Percentiles rank a stretch among this genome's conserved stretches.
Conservation (phyloP, 2,113 vertebrate species). For the Prinia subflava region DNA sequence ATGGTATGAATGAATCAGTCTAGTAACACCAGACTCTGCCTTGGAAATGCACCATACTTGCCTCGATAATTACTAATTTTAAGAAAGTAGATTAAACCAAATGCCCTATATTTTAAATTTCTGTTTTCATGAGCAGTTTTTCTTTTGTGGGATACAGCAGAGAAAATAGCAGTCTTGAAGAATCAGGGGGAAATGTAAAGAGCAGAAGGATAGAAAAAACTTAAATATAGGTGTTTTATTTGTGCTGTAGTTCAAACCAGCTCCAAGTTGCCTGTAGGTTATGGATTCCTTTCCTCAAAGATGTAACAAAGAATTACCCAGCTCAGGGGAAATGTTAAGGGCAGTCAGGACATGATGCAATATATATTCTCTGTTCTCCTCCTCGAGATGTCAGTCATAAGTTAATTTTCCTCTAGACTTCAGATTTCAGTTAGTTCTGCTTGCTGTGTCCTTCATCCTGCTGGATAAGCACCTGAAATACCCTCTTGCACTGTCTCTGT, state of each 20-base stretch:
- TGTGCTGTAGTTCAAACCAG: neutral
- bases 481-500: neutral
- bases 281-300: neutral
- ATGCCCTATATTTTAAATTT: neutral
- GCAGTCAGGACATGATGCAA: neutral
- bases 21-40: neutral
- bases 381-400: neutral
- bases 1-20: neutral
- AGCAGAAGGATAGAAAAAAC: neutral
- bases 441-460: constrained; percentile 32
- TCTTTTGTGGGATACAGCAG: neutral
- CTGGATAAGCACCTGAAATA: constrained; percentile 34
- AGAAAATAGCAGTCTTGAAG: constrained; percentile 2
- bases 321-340: neutral
- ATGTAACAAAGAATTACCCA: neutral
- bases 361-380: neutral
- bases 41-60: neutral
- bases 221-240: neutral
- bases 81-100: constrained; percentile 5
- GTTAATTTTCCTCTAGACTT: constrained; percentile 32
- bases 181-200: neutral
- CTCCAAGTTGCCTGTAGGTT: neutral
- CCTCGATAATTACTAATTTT: constrained; percentile 1
- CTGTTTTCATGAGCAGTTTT: neutral
- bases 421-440: neutral